Conservation (phyloP, 2,113 vertebrate species). For the Anseranas semipalmata region DNA sequence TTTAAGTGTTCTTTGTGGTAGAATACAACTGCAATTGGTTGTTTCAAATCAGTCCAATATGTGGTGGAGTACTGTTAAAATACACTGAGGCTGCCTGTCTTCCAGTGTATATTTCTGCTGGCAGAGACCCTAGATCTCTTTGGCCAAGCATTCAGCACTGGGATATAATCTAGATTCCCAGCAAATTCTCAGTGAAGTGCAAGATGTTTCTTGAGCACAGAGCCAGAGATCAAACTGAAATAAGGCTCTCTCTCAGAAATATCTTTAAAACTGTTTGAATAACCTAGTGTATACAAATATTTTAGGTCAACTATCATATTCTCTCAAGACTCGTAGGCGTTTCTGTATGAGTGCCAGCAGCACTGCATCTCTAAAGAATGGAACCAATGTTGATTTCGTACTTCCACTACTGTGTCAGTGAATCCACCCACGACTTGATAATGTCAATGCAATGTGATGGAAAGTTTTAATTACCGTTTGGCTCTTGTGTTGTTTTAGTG, state of each 20-base stretch:
- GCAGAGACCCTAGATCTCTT: slow-evolving; percentile 5
- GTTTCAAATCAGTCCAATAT: slow-evolving; percentile 37
- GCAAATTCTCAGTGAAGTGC: slow-evolving; percentile 57
- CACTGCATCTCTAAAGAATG: slow-evolving; percentile 52
- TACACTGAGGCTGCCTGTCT: slow-evolving; percentile 22
- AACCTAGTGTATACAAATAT: slow-evolving; percentile 62
- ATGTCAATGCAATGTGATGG: slow-evolving; percentile 31
- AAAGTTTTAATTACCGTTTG: slow-evolving; percentile 35
- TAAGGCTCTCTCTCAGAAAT: slow-evolving; percentile 37
- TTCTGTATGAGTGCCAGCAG: slow-evolving; percentile 48
- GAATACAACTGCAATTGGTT: not conserved
- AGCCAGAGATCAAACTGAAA: slow-evolving; percentile 64
- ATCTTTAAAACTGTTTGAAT: slow-evolving; percentile 63
- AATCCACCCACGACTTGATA: slow-evolving; percentile 52
- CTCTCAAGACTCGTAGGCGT: slow-evolving; percentile 61
- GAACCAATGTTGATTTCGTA: slow-evolving; percentile 39
- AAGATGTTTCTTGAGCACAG: slow-evolving; percentile 21
- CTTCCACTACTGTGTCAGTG: slow-evolving; percentile 56
- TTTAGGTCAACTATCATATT: slow-evolving; percentile 59
- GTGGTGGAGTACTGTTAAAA: slow-evolving; percentile 29
- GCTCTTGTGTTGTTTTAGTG: not conserved
- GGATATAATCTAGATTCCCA: slow-evolving; percentile 60
- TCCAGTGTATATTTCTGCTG: slow-evolving; percentile 58
- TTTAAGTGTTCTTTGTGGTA: not conserved
- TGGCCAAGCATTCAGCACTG: slow-evolving; percentile 2